These are phyloP conservation scores for Nycticebus coucang DNA, from an alignment of 2,113 vertebrate species.

Conservation along the genomic window DNA sequence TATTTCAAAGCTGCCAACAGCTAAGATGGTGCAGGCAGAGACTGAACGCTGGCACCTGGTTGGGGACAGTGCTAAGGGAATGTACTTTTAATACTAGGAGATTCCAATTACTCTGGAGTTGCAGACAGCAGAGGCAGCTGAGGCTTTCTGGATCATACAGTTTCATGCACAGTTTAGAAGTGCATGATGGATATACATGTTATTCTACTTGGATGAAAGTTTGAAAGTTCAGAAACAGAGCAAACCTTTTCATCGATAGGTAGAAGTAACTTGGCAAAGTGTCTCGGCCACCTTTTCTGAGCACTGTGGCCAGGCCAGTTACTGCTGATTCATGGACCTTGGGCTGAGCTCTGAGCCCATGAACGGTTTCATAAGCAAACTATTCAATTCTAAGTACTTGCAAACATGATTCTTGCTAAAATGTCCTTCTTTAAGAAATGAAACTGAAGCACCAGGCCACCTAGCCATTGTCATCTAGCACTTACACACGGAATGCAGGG, in stretches of 20 bases:
- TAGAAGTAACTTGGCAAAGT: not conserved
- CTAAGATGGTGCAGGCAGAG: not conserved
- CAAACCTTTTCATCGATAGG: not conserved
- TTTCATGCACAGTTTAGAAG: not conserved
- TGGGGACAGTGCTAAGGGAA: not conserved
- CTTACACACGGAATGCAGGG: not conserved
- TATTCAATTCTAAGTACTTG: not conserved
- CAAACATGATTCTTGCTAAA: not conserved
- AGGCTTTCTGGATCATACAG: fast-evolving
- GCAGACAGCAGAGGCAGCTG: not conserved
- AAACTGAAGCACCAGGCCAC: not conserved
- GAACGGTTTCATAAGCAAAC: not conserved
- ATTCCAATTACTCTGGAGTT: not conserved
- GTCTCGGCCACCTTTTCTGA: not conserved
- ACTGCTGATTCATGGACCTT: fast-evolving
- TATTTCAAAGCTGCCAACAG: not conserved
- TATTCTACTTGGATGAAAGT: not conserved
- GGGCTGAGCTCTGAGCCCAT: not conserved
- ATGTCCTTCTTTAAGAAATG: not conserved
- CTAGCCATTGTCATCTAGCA: not conserved
- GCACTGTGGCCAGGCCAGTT: not conserved
- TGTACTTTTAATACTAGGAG: not conserved
- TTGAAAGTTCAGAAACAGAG: not conserved
- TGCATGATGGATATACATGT: not conserved
- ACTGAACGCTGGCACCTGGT: fast-evolving